phyloP scores from a whole-genome alignment of 2,888 invertebrate genomes.

The Smittia aterrima region DNA sequence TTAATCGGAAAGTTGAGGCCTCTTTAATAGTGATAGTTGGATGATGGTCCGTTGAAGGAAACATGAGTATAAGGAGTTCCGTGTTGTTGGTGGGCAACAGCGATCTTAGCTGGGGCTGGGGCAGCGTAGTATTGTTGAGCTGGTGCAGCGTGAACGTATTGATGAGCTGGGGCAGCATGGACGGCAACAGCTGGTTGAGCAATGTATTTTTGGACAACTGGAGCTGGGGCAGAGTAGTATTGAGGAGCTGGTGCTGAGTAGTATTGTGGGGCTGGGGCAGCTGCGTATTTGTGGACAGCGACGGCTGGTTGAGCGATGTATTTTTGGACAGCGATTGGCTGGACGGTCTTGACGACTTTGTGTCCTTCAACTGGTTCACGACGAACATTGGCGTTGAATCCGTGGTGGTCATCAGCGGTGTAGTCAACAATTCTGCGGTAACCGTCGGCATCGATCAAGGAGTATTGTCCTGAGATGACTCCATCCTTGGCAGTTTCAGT shows the following conservation, averaged over 20 bases:
- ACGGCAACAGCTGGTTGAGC: background rate
- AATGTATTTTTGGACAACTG: constrained; percentile 11
- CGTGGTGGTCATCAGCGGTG: constrained; percentile 39
- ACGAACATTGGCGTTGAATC: constrained; percentile 37
- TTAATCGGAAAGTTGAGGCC: background rate
- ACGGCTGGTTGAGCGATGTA: constrained; percentile 25
- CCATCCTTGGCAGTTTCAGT: constrained; percentile 16
- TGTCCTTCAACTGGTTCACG: constrained; percentile 34
- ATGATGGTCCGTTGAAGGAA: constrained; percentile 17
- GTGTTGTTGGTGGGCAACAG: constrained; percentile 9
- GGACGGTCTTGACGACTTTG: constrained; percentile 11
- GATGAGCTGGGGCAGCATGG: constrained; percentile 1
- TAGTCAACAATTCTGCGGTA: constrained; percentile 35
- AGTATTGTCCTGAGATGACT: constrained; percentile 29
- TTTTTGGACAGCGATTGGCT: background rate
- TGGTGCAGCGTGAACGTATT: constrained; percentile 14
- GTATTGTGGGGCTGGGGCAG: constrained; percentile 22
- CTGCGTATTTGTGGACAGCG: background rate
- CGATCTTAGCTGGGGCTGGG: constrained; percentile 3
- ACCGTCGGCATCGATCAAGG: constrained; percentile 37
- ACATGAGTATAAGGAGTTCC: constrained; percentile 24
- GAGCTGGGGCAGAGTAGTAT: constrained; percentile 14
- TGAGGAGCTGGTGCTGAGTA: constrained; percentile 8
- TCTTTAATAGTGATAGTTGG: constrained; percentile 37
- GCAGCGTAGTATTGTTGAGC: constrained; percentile 14